phyloP scores from a whole-genome alignment of 2,888 invertebrate species.

The Caenorhabditis plicata region DNA sequence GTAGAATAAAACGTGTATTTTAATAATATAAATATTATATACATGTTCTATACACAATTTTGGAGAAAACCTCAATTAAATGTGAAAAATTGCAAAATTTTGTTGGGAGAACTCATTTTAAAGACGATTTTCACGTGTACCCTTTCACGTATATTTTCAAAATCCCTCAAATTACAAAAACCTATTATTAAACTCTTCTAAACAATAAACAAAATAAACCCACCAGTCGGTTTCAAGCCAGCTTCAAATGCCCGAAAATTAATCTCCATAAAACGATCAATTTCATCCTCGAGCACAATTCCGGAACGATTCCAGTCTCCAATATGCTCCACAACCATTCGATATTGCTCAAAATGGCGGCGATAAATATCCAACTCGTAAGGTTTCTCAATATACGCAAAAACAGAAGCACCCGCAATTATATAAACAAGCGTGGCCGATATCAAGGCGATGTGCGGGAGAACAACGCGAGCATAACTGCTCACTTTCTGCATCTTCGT shows the following conservation, averaged over 20 bases:
- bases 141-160: too few species aligned
- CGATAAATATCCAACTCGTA: slow-evolving; percentile 44
- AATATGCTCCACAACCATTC: slow-evolving; percentile 5
- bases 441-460: slow-evolving; percentile 57
- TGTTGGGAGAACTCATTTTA: too few species aligned
- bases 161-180: too few species aligned
- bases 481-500: too few species aligned
- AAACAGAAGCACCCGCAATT: slow-evolving; percentile 47
- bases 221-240: slow-evolving; percentile 40
- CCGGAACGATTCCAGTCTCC: slow-evolving; percentile 13
- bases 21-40: too few species aligned
- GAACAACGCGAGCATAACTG: slow-evolving; percentile 49
- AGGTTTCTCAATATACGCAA: slow-evolving; percentile 43
- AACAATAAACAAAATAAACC: too few species aligned
- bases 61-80: too few species aligned
- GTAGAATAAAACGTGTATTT: too few species aligned
- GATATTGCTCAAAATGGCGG: slow-evolving; percentile 17
- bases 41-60: too few species aligned
- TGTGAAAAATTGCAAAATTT: too few species aligned
- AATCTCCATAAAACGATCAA: slow-evolving; percentile 54
- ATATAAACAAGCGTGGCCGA: slow-evolving; percentile 52
- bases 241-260: slow-evolving; percentile 56
- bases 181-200: too few species aligned
- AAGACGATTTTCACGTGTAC: too few species aligned
- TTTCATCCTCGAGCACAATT: slow-evolving; percentile 31